Evolutionary conservation across 1,140 invertebrate species (phyloP).

Genomic region (Magallana ariakensis): DNA sequence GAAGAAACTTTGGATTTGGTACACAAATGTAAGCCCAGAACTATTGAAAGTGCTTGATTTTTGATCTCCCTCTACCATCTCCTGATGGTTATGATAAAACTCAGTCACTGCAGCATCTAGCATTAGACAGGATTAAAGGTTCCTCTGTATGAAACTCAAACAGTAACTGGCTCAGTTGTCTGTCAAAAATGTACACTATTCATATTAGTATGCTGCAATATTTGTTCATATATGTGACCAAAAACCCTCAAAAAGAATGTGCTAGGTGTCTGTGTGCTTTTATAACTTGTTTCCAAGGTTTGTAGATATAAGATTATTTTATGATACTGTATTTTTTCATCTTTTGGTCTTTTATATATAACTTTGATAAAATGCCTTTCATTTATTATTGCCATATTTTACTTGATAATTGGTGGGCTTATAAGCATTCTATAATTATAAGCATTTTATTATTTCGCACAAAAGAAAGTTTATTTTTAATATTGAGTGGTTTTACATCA

Average conservation of each 20-base stretch:
- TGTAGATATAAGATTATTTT: neutral
- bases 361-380: slow-evolving; percentile 1
- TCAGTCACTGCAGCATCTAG: neutral
- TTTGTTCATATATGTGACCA: neutral
- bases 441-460: neutral
- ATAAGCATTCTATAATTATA: neutral
- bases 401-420: neutral
- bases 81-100: neutral
- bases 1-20: neutral
- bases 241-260: neutral
- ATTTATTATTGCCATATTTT: slow-evolving; percentile 23
- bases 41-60: no score
- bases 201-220: neutral
- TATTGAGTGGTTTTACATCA: neutral
- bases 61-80: neutral
- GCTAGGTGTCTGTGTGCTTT: neutral
- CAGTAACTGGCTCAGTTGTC: neutral
- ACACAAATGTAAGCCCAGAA: neutral
- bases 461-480: slow-evolving; percentile 1
- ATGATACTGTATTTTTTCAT: neutral
- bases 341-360: neutral
- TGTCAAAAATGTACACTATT: neutral
- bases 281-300: neutral
- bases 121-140: neutral
- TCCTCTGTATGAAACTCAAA: neutral